Conservation (phyloP, 2,113 vertebrate genomes). For the Rhipidura dahli region DNA sequence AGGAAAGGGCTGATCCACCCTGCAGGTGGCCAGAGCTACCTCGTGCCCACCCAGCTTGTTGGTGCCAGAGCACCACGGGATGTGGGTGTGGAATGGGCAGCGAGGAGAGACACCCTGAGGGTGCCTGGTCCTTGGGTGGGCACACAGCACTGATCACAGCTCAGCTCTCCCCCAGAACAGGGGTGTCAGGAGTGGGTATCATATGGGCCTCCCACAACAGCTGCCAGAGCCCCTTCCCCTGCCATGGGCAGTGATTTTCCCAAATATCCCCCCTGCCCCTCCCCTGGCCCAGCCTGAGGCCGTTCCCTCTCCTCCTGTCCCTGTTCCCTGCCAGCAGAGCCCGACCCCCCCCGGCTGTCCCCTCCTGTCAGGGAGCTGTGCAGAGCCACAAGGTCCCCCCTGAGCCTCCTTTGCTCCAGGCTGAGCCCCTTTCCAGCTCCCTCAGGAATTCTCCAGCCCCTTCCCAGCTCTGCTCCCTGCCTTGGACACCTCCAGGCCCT, state of each 20-base stretch:
- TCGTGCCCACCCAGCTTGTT: accelerated
- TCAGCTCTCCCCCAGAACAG: background rate
- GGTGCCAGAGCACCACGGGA: background rate
- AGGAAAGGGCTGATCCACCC: background rate
- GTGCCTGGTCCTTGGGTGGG: background rate
- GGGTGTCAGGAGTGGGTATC: too few relatives aligned
- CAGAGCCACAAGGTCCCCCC: background rate
- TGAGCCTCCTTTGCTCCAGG: background rate
- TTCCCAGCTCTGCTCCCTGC: accelerated
- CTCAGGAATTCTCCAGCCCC: background rate
- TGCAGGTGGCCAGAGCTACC: background rate
- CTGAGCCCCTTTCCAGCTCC: background rate
- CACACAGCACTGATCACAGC: background rate
- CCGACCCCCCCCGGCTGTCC: background rate
- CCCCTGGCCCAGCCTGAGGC: accelerated
- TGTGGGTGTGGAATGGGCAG: background rate
- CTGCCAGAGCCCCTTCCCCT: background rate
- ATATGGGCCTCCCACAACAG: background rate
- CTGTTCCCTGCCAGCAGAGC: background rate
- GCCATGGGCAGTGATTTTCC: background rate
- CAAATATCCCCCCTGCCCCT: background rate
- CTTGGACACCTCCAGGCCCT: background rate
- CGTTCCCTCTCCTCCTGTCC: background rate
- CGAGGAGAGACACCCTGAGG: background rate
- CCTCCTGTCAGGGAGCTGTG: background rate